Evolutionary conservation across 1,140 invertebrate genomes (phyloP).

Genomic region (Neelides sp.): DNA sequence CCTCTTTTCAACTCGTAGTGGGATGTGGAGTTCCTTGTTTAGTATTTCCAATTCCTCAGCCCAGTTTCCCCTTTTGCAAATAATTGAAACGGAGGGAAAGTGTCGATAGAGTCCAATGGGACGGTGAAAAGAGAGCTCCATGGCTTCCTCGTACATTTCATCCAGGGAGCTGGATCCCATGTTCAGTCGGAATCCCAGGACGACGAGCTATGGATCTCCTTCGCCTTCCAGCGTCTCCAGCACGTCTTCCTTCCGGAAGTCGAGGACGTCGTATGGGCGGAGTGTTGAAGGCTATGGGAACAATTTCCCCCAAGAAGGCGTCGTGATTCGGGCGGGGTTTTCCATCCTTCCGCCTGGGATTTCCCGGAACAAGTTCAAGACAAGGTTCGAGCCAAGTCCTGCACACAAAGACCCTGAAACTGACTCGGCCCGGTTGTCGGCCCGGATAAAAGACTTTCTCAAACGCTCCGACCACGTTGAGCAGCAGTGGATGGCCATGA

Average conservation of each 20-base stretch:
- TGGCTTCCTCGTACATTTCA: conserved; percentile 10
- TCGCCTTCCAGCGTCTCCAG: neutral
- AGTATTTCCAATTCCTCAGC: neutral
- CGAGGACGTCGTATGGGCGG: conserved; percentile 3
- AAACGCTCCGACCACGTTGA: conserved; percentile 69
- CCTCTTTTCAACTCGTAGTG: too few species aligned
- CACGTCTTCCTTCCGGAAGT: conserved; percentile 9
- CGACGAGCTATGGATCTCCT: neutral
- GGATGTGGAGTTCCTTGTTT: conserved; percentile 5
- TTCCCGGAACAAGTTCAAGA: conserved; percentile 24
- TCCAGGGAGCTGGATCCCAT: conserved; percentile 11
- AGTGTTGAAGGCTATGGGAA: too few species aligned
- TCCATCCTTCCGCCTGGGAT: conserved; percentile 55
- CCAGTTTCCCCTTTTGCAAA: too few species aligned
- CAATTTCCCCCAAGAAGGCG: conserved; percentile 45
- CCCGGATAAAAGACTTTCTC: conserved; percentile 64
- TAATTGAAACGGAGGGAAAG: too few species aligned
- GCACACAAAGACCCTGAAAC: conserved; percentile 59
- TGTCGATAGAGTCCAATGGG: too few species aligned
- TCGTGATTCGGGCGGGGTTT: conserved; percentile 65
- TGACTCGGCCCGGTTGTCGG: conserved; percentile 55
- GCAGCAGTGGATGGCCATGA: conserved; percentile 60
- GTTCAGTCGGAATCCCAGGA: conserved; percentile 2
- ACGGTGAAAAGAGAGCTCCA: too few species aligned
- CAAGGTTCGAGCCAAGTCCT: conserved; percentile 44